phyloP scores from a whole-genome alignment of 2,113 vertebrate species.

The Sturnira hondurensis region DNA sequence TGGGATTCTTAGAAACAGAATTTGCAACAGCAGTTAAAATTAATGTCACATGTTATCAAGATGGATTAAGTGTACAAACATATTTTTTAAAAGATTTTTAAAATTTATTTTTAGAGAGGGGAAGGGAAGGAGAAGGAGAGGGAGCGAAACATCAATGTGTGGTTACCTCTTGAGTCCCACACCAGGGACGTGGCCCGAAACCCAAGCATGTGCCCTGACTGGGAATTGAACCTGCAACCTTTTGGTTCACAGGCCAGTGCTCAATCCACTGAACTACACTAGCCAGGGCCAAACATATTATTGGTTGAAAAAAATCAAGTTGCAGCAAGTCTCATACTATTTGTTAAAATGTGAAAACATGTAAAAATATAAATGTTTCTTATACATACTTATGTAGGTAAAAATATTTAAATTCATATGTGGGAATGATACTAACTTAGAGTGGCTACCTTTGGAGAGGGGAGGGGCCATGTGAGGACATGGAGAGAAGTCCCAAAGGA shows the following conservation, averaged over 20 bases:
- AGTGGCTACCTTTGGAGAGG: not conserved
- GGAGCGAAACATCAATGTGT: no score
- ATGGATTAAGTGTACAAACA: not conserved
- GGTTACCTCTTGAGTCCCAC: no score
- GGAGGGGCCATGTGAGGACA: not conserved
- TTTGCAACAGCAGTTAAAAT: constrained; percentile 39
- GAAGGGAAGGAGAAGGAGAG: no score
- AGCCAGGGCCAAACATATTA: no score
- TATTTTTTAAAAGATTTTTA: no score
- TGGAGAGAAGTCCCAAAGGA: not conserved
- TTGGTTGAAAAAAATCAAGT: not conserved
- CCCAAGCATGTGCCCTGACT: no score
- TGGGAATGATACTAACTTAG: not conserved
- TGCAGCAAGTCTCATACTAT: not conserved
- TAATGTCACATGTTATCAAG: not conserved
- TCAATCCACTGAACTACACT: no score
- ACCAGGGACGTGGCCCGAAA: no score
- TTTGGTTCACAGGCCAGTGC: no score
- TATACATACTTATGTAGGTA: not conserved
- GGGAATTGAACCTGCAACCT: no score
- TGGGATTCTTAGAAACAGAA: not conserved
- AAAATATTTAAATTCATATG: not conserved
- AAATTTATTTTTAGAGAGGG: no score
- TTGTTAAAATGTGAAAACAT: not conserved
- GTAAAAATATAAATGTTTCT: not conserved